Conservation (phyloP, 2,113 vertebrate genomes). For the Eubucco bourcierii region DNA sequence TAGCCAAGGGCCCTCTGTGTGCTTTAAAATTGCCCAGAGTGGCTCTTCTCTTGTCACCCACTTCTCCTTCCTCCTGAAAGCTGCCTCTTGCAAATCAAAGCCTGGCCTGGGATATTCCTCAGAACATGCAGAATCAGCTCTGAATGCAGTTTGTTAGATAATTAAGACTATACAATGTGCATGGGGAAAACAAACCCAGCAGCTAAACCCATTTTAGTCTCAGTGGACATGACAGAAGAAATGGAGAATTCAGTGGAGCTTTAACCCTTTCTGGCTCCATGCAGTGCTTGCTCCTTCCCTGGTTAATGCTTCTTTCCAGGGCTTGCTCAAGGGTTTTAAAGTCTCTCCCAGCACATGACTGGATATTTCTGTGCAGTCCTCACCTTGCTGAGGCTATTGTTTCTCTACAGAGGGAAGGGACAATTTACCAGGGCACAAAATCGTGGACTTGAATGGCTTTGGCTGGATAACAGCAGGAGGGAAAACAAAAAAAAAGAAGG, state of each 20-base stretch:
- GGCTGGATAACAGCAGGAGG: not conserved
- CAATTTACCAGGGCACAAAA: not conserved
- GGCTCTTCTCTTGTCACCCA: not conserved
- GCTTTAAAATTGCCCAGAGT: not conserved
- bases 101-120: not conserved
- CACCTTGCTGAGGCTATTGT: not conserved
- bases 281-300: fast-evolving
- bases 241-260: not conserved
- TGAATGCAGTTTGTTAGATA: not conserved
- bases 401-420: not conserved
- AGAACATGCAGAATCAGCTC: not conserved
- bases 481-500: not conserved
- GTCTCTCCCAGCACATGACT: not conserved
- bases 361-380: not conserved
- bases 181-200: fast-evolving
- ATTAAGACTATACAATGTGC: not conserved
- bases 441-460: not conserved
- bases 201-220: not conserved
- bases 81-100: not conserved
- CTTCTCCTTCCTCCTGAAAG: not conserved
- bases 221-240: not conserved
- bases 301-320: not conserved
- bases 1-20: not conserved
- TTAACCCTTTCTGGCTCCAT: not conserved
- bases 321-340: not conserved